Evolutionary conservation across 2,888 invertebrate genomes (phyloP).

Genomic region (Stramonita haemastoma): DNA sequence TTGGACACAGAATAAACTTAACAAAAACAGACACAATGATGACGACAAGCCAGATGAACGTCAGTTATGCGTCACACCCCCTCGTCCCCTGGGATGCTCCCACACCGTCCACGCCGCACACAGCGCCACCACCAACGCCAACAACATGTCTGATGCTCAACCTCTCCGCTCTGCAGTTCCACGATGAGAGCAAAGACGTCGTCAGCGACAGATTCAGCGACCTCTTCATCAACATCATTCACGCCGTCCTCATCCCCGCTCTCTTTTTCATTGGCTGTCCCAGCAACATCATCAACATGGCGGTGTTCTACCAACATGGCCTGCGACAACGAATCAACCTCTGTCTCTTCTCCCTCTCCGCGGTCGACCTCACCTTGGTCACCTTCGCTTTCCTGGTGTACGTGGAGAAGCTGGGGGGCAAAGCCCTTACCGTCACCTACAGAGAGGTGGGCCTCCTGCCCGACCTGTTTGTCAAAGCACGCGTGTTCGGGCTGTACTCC

Average conservation of each 20-base stretch:
- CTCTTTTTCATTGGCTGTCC: constrained; percentile 15
- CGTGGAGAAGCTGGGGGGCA: not conserved
- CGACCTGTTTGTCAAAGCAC: not conserved
- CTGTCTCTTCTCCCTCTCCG: not conserved
- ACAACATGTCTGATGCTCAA: no score
- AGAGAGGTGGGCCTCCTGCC: not conserved
- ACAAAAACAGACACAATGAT: no score
- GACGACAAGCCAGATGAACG: no score
- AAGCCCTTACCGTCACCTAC: not conserved
- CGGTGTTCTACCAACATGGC: not conserved
- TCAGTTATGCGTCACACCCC: no score
- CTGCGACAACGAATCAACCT: constrained; percentile 15
- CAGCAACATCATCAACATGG: no score
- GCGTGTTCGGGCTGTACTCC: not conserved
- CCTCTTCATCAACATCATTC: not conserved
- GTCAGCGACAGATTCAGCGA: not conserved
- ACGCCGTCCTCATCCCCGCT: not conserved
- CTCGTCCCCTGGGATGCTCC: no score
- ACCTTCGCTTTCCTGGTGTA: not conserved
- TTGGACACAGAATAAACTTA: no score
- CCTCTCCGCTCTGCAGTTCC: not conserved
- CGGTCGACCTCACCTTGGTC: not conserved
- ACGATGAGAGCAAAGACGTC: not conserved
- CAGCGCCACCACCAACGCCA: no score
- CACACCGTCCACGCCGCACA: no score